Conservation (phyloP, 2,888 invertebrate species). For the Apotomis capreana region DNA sequence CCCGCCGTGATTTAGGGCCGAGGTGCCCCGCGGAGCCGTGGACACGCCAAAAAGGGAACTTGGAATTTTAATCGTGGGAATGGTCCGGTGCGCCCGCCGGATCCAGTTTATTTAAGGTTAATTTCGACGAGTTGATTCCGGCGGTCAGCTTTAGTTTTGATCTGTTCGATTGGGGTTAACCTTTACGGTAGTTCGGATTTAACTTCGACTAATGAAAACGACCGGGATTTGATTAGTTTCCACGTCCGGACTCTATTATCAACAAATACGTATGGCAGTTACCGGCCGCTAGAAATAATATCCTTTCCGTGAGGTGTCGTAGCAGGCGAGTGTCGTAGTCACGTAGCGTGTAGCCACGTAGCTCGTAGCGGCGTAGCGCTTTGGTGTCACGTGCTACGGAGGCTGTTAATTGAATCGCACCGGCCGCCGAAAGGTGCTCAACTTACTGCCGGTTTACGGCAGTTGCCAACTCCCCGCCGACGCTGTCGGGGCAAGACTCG, state of each 20-base stretch:
- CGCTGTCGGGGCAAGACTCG: background rate
- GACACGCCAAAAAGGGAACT: conserved; percentile 69
- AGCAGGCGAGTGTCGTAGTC: conserved; percentile 37
- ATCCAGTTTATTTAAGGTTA: conserved; percentile 76
- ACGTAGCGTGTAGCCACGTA: conserved; percentile 53
- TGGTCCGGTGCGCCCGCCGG: conserved; percentile 53
- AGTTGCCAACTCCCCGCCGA: conserved; percentile 48
- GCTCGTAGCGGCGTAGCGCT: conserved; percentile 50
- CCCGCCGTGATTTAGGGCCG: conserved; percentile 69
- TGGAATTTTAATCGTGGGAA: conserved; percentile 76
- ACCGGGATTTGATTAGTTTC: conserved; percentile 22
- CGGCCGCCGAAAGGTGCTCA: conserved; percentile 60
- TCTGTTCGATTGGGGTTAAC: conserved; percentile 57
- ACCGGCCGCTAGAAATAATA: conserved; percentile 25
- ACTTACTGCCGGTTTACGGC: conserved; percentile 45
- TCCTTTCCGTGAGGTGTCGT: conserved; percentile 26
- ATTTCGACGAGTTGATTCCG: conserved; percentile 67
- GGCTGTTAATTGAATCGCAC: conserved; percentile 66
- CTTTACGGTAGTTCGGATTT: conserved; percentile 42
- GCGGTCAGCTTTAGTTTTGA: conserved; percentile 66
- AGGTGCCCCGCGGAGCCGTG: conserved; percentile 36
- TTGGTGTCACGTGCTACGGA: conserved; percentile 59
- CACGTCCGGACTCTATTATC: conserved; percentile 14
- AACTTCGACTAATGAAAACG: conserved; percentile 35
- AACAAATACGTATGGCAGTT: conserved; percentile 29